Conservation (phyloP, 1,140 invertebrate genomes). For the Cyclargus thomasi region DNA sequence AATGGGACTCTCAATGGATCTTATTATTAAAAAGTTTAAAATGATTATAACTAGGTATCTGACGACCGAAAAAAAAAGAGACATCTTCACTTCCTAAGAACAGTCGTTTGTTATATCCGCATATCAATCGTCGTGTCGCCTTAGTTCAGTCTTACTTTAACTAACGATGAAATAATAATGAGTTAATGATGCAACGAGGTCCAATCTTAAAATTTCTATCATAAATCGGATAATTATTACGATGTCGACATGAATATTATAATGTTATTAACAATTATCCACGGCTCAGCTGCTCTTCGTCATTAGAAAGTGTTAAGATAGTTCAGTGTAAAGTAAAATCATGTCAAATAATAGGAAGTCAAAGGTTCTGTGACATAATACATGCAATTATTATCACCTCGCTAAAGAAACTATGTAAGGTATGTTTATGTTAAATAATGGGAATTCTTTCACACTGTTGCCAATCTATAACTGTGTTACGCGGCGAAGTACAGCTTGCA, state of each 20-base stretch:
- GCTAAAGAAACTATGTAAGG: background rate
- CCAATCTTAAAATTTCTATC: background rate
- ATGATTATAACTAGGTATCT: too few relatives aligned
- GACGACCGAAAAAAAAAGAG: too few relatives aligned
- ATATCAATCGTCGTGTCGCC: too few relatives aligned
- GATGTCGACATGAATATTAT: background rate
- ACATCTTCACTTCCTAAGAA: too few relatives aligned
- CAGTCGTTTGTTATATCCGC: too few relatives aligned
- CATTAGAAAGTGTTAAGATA: slow-evolving; percentile 1
- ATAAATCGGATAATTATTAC: background rate
- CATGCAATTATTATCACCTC: background rate
- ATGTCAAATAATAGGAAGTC: slow-evolving; percentile 11
- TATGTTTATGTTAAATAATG: background rate
- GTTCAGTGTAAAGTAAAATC: background rate
- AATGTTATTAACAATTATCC: background rate
- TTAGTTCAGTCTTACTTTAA: too few relatives aligned
- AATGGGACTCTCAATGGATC: too few relatives aligned
- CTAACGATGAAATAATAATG: too few relatives aligned
- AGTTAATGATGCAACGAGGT: too few relatives aligned
- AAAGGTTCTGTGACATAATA: background rate
- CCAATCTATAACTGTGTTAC: background rate
- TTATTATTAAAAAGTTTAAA: too few relatives aligned
- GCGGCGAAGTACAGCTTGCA: background rate
- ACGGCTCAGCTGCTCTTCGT: background rate
- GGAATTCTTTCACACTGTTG: background rate